Evolutionary conservation across 2,888 invertebrate genomes (phyloP).

Genomic region (Icerya purchasi): DNA sequence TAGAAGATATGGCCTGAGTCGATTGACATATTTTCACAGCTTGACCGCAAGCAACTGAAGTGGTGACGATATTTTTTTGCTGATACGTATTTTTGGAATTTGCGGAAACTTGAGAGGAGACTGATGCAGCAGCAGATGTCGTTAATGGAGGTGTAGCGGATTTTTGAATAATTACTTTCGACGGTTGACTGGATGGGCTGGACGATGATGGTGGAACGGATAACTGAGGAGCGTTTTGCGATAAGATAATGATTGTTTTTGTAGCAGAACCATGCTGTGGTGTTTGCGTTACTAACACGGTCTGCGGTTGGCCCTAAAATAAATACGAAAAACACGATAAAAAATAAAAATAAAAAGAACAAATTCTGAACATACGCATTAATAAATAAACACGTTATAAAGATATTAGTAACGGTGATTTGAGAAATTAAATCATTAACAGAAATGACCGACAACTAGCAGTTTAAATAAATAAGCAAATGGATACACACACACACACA

Average conservation of each 20-base stretch:
- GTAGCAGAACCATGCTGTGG: slow-evolving; percentile 39
- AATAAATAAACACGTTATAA: too few relatives aligned
- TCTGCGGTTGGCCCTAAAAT: slow-evolving; percentile 37
- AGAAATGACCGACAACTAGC: too few relatives aligned
- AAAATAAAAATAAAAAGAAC: background rate
- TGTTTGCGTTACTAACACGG: slow-evolving; percentile 42
- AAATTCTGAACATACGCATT: too few relatives aligned
- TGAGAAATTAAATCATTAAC: too few relatives aligned
- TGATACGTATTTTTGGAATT: background rate
- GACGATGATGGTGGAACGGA: slow-evolving; percentile 14
- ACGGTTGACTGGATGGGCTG: slow-evolving; percentile 9
- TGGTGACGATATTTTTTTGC: slow-evolving; percentile 8
- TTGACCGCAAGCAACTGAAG: slow-evolving; percentile 13
- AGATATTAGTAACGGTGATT: too few relatives aligned
- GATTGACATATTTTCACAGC: too few relatives aligned
- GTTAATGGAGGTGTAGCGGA: slow-evolving; percentile 17
- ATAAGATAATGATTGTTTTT: slow-evolving; percentile 45
- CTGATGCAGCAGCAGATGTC: slow-evolving; percentile 5
- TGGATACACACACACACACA: too few relatives aligned
- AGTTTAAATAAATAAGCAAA: too few relatives aligned
- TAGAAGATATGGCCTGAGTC: too few relatives aligned
- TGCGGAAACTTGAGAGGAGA: background rate
- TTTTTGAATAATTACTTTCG: slow-evolving; percentile 19
- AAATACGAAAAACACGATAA: too few relatives aligned
- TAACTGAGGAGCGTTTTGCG: slow-evolving; percentile 27